These are phyloP conservation scores for Lasiurus cinereus DNA, from an alignment of 2,113 vertebrate species.

Conservation along the genomic window DNA sequence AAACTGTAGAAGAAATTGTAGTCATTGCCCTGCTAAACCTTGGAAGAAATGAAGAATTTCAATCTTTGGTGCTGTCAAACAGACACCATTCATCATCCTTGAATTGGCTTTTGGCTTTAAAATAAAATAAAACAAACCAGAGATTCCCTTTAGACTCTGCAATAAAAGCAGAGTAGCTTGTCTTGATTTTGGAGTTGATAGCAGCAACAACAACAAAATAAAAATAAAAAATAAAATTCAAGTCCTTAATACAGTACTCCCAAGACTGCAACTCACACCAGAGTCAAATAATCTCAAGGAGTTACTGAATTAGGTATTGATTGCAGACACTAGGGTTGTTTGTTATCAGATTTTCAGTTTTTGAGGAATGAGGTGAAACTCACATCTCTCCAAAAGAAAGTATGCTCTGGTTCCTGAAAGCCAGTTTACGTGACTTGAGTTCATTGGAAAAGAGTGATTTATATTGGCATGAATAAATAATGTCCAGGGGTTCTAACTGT, in stretches of 20 bases:
- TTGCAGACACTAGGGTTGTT: constrained; percentile 77
- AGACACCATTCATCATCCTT: constrained; percentile 47
- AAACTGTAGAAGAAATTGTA: constrained; percentile 67
- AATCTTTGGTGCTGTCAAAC: constrained; percentile 3
- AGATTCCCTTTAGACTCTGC: constrained; percentile 48
- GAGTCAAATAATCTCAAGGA: constrained; percentile 67
- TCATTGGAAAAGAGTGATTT: constrained; percentile 77
- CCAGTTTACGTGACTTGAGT: constrained; percentile 84
- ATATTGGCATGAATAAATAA: no score
- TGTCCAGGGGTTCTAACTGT: constrained; percentile 79
- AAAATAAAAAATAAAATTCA: background rate
- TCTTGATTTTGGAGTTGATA: constrained; percentile 50
- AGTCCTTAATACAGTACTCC: constrained; percentile 67
- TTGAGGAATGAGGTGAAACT: constrained; percentile 76
- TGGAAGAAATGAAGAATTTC: constrained; percentile 73
- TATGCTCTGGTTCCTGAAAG: constrained; percentile 77
- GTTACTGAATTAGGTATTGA: constrained; percentile 73
- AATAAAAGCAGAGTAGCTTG: constrained; percentile 49
- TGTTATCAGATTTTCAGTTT: constrained; percentile 84
- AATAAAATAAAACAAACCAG: constrained; percentile 70
- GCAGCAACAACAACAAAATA: background rate
- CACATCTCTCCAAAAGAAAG: constrained; percentile 74
- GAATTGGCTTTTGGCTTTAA: constrained; percentile 73
- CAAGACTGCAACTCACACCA: constrained; percentile 52
- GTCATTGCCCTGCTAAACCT: constrained; percentile 66